Percentiles rank a stretch among this genome's conserved stretches.
Evolutionary conservation across 2,113 vertebrate species (phyloP).

Genomic region (Ctenomys sociabilis): DNA sequence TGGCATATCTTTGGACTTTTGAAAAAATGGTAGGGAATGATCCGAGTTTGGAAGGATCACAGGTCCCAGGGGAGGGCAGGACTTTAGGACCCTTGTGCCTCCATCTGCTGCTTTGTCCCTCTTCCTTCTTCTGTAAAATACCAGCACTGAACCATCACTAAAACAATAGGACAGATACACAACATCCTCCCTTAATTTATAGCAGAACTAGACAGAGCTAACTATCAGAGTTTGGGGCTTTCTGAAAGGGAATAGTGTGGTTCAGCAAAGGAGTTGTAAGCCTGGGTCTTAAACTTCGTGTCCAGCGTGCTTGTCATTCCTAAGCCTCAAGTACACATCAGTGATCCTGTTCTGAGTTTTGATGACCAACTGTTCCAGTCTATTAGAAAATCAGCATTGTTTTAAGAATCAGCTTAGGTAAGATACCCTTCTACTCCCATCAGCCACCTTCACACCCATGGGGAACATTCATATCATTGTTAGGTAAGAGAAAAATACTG

Average conservation of each 20-base stretch:
- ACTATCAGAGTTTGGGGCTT: neutral
- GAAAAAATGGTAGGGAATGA: neutral
- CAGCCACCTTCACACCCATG: neutral
- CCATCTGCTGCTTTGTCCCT: neutral
- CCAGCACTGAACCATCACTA: neutral
- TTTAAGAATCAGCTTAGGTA: neutral
- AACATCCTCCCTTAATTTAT: neutral
- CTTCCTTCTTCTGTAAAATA: neutral
- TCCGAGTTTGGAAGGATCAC: neutral
- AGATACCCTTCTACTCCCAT: neutral
- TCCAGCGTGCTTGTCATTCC: neutral
- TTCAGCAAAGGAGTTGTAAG: neutral
- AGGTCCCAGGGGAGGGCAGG: neutral
- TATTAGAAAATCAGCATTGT: neutral
- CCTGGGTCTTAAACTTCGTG: neutral
- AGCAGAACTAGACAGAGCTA: neutral
- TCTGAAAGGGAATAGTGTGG: neutral
- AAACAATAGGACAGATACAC: neutral
- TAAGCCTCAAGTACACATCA: neutral
- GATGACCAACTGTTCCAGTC: neutral
- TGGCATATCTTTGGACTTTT: conserved; percentile 74
- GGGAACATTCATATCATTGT: conserved; percentile 26
- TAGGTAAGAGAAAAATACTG: neutral
- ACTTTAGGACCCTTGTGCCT: neutral
- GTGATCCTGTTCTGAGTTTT: neutral